Conservation (phyloP, 2,888 invertebrate species). For the Azorinus chamasolen region DNA sequence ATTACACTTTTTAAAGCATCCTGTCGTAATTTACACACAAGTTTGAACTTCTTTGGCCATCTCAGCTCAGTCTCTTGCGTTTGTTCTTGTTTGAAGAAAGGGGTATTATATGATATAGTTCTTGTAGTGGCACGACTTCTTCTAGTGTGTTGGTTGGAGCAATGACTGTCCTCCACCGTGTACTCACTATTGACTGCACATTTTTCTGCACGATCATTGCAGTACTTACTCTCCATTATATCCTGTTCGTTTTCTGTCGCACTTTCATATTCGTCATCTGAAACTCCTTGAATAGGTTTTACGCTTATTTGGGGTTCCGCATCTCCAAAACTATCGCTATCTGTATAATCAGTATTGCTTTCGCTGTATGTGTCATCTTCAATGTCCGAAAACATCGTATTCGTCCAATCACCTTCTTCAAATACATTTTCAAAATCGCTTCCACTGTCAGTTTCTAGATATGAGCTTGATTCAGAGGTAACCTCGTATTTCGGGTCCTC, state of each 20-base stretch:
- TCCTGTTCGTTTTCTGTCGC: slow-evolving; percentile 1
- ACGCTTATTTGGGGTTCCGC: no score
- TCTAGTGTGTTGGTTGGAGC: no score
- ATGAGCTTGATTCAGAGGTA: not conserved
- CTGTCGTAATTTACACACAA: slow-evolving; percentile 17
- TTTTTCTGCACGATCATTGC: no score
- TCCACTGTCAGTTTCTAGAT: slow-evolving; percentile 1
- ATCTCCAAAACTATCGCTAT: not conserved
- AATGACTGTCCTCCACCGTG: no score
- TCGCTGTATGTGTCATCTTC: not conserved
- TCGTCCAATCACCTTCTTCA: slow-evolving; percentile 42
- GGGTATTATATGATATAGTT: slow-evolving; percentile 37
- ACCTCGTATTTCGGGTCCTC: not conserved
- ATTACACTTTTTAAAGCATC: slow-evolving; percentile 4
- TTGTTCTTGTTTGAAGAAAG: slow-evolving; percentile 29
- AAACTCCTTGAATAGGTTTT: not conserved
- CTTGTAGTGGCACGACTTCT: not conserved
- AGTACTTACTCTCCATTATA: no score
- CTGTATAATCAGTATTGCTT: not conserved
- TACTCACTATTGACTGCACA: no score
- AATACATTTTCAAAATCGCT: slow-evolving; percentile 47
- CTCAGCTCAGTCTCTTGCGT: not conserved
- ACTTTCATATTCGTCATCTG: slow-evolving; percentile 12
- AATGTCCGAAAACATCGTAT: slow-evolving; percentile 3
- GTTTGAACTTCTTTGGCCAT: slow-evolving; percentile 5